These are phyloP conservation scores for Bhutanitis thaidina DNA, from an alignment of 2,888 invertebrate genomes.

Conservation along the genomic window DNA sequence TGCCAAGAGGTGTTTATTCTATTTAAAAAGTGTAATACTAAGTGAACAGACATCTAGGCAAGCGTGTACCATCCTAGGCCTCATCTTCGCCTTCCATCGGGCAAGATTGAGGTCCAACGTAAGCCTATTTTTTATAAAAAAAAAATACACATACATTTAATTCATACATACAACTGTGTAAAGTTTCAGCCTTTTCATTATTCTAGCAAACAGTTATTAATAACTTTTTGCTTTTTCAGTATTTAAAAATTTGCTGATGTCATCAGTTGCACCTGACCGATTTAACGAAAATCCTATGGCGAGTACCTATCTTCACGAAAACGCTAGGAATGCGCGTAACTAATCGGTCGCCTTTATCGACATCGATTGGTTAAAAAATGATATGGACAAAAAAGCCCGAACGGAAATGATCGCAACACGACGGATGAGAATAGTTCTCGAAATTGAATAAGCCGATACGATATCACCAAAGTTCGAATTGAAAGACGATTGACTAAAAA, in stretches of 20 bases:
- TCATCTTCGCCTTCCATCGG: too few relatives aligned
- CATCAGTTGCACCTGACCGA: constrained; percentile 39
- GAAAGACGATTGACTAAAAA: constrained; percentile 69
- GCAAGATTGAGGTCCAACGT: too few relatives aligned
- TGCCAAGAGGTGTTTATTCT: too few relatives aligned
- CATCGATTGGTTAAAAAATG: constrained; percentile 41
- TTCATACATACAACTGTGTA: too few relatives aligned
- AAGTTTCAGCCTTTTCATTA: too few relatives aligned
- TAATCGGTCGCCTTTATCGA: constrained; percentile 52
- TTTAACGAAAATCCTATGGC: constrained; percentile 46
- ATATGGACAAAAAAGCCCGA: constrained; percentile 44
- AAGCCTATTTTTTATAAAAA: too few relatives aligned
- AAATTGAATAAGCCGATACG: constrained; percentile 73
- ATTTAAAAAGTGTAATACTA: too few relatives aligned
- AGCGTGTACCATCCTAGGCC: too few relatives aligned
- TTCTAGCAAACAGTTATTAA: too few relatives aligned
- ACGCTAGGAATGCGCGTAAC: constrained; percentile 68
- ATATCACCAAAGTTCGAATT: constrained; percentile 72
- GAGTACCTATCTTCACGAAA: constrained; percentile 40
- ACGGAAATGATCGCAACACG: constrained; percentile 69
- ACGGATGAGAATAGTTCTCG: constrained; percentile 63
- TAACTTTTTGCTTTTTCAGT: too few relatives aligned
- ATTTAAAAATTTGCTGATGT: background rate
- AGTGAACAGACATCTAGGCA: too few relatives aligned
- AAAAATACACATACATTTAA: too few relatives aligned